Conservation (phyloP, 2,888 invertebrate genomes). For the Bruchidius siliquastri region DNA sequence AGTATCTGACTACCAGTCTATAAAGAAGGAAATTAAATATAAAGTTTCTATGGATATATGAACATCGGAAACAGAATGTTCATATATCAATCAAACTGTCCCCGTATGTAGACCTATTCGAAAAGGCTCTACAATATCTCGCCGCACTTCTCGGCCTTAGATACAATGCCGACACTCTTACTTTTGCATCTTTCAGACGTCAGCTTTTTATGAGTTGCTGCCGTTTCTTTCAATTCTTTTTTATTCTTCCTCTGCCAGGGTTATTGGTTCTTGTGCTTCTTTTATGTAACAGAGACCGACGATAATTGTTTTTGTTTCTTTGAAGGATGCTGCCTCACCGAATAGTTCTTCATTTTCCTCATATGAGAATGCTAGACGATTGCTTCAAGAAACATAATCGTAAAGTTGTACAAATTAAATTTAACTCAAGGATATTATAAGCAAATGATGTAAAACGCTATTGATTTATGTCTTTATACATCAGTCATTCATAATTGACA, state of each 20-base stretch:
- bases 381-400: not conserved
- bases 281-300: slow-evolving; percentile 9
- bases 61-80: too few relatives aligned
- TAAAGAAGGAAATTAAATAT: too few relatives aligned
- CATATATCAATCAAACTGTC: not conserved
- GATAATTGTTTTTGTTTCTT: slow-evolving; percentile 14
- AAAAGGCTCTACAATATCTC: not conserved
- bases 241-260: slow-evolving; percentile 20
- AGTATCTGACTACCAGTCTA: too few relatives aligned
- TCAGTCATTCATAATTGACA: too few relatives aligned
- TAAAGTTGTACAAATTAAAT: too few relatives aligned
- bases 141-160: not conserved
- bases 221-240: slow-evolving; percentile 17
- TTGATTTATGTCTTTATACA: too few relatives aligned
- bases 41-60: too few relatives aligned
- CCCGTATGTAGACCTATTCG: slow-evolving; percentile 5
- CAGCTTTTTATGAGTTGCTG: slow-evolving; percentile 22
- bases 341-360: not conserved
- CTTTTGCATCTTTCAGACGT: slow-evolving; percentile 26
- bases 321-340: not conserved
- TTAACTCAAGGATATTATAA: too few relatives aligned
- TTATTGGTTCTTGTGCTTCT: slow-evolving; percentile 27
- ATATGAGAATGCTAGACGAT: not conserved
- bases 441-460: too few relatives aligned
- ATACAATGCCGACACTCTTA: slow-evolving; percentile 22